These are phyloP conservation scores for Pimephales promelas DNA, from an alignment of 2,113 vertebrate species.

Conservation along the genomic window DNA sequence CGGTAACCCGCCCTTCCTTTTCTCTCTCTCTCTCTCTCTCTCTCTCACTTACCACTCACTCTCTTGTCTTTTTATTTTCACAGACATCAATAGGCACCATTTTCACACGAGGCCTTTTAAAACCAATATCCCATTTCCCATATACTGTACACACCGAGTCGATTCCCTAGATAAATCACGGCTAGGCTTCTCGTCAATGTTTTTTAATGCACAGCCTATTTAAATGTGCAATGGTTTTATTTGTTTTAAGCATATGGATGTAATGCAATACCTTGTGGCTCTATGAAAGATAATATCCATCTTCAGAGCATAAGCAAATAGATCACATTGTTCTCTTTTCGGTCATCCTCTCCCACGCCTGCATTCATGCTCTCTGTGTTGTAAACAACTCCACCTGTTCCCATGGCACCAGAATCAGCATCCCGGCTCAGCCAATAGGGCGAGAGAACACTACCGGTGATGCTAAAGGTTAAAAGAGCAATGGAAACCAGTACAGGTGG, in stretches of 20 bases:
- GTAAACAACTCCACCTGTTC: constrained; percentile 83
- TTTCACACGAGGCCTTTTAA: constrained; percentile 7
- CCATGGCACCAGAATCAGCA: constrained; percentile 75
- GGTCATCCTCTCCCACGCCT: constrained; percentile 55
- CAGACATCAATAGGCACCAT: constrained; percentile 23
- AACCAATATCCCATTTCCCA: background rate
- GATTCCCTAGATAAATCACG: background rate
- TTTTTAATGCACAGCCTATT: background rate
- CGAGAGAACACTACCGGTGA: constrained; percentile 31
- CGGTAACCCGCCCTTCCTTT: constrained; percentile 54
- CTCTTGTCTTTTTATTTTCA: background rate
- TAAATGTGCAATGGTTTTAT: background rate
- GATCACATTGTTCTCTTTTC: constrained; percentile 23
- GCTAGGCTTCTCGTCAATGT: background rate
- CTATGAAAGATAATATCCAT: constrained; percentile 12
- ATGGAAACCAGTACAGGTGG: background rate
- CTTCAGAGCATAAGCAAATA: constrained; percentile 15
- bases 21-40: constrained; percentile 53
- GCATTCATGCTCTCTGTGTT: constrained; percentile 62
- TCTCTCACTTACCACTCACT: constrained; percentile 49
- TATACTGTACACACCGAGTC: background rate
- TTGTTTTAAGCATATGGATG: background rate
- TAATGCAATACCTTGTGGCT: background rate
- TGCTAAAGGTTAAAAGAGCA: constrained; percentile 22
- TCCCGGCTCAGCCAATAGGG: constrained; percentile 48